A percentile compares a stretch with the other conserved stretches of the same genome.
These are phyloP conservation scores for Cebidichthys violaceus DNA, from an alignment of 2,113 vertebrate species.

Conservation along the genomic window DNA sequence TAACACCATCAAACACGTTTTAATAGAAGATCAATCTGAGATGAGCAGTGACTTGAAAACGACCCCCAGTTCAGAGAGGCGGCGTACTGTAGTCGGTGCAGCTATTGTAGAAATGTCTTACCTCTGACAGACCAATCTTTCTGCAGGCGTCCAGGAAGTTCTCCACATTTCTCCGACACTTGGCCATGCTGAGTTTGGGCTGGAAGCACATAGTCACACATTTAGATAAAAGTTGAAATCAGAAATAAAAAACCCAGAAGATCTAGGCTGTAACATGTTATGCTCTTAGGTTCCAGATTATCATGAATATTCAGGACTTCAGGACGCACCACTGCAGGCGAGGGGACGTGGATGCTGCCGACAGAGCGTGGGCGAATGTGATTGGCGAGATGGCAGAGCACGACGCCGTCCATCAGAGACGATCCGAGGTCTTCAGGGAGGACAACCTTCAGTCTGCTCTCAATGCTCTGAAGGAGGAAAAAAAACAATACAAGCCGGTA, in stretches of 20 bases:
- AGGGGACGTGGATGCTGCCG: conserved; percentile 94
- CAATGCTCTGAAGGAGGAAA: conserved; percentile 87
- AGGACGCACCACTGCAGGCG: conserved; percentile 92
- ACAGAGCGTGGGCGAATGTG: conserved; percentile 92
- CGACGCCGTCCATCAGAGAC: conserved; percentile 93
- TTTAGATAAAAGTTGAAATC: background rate
- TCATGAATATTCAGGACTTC: background rate
- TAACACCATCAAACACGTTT: background rate
- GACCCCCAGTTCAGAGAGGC: conserved; percentile 51
- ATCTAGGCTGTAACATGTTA: background rate
- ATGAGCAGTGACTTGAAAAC: conserved; percentile 2
- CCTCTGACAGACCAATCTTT: conserved; percentile 94
- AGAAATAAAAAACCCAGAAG: background rate
- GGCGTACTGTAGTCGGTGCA: background rate
- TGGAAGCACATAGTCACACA: conserved; percentile 64
- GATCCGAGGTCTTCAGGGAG: conserved; percentile 91
- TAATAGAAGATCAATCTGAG: background rate
- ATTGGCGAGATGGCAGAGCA: conserved; percentile 95
- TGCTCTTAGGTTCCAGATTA: no score
- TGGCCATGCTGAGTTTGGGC: conserved; percentile 99
- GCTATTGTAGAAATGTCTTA: conserved; percentile 72
- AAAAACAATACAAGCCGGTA: background rate
- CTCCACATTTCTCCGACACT: conserved; percentile 97
- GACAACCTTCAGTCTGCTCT: conserved; percentile 92
- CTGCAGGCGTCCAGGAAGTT: conserved; percentile 97